Evolutionary conservation across 2,888 invertebrate genomes (phyloP), one percentile per base, ranked within the genome.

Genomic region (Diarsia dahlii): DNA sequence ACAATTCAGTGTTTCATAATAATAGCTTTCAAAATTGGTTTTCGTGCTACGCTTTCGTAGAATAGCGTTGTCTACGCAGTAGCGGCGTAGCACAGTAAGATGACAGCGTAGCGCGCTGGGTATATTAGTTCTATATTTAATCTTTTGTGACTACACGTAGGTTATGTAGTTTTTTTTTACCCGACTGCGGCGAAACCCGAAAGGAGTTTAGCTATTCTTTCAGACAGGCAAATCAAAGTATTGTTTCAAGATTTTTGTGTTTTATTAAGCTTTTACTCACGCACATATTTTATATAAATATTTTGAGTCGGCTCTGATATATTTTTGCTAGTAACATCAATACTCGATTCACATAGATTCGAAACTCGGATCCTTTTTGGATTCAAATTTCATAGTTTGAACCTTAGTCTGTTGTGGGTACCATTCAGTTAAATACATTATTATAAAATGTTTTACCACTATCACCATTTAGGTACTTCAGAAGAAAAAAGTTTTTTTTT

Each of bases 401-500:
- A 15, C 23, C 34, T 34, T 4, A 75, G 50, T 28, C 3, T 52
- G 18, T n/a, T 20, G 20, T 13, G 18, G 3, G 2, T n/a, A 28
- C 5, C 39, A 50, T 66, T 58, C 13, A 13, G 28, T 45, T 66
- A 20, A 28, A 60, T n/a, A 28, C 28, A 28, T 28, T 28, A 60
- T 75, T 77, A 18, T 34, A 77, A n/a, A 20, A 8, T 45, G 2
- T 39, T n/a, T n/a, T n/a, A n/a, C n/a, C n/a, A n/a, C n/a, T n/a
- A n/a, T n/a, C n/a, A n/a, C n/a, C n/a, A n/a, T n/a, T n/a, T n/a
- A n/a, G n/a, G n/a, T n/a, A n/a, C n/a, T n/a, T n/a, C n/a, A n/a
- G n/a, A n/a, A n/a, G n/a, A n/a, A n/a, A n/a, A n/a, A n/a, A n/a
- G n/a, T n/a, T n/a, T n/a, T n/a, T 39, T 39, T 39, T 5, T 39